Percentiles rank a stretch among this genome's conserved stretches.
phyloP scores from a whole-genome alignment of 1,140 invertebrate genomes.

The Drosophila lacteicornis region DNA sequence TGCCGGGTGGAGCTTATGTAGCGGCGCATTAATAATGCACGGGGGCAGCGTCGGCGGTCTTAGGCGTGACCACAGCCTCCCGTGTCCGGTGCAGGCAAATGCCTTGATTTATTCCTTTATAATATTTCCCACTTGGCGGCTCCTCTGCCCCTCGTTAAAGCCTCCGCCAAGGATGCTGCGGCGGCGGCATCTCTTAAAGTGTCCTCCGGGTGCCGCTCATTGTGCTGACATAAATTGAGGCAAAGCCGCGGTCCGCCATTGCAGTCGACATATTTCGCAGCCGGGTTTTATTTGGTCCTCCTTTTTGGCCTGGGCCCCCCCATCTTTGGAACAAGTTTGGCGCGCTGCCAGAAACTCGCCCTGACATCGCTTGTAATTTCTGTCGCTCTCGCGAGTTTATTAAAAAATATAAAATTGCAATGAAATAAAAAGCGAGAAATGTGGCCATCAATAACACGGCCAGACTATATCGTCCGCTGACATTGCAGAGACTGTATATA shows the following conservation, averaged over 20 bases:
- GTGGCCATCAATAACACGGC: conserved; percentile 48
- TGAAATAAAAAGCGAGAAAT: conserved; percentile 52
- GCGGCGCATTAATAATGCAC: conserved; percentile 56
- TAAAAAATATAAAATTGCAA: conserved; percentile 64
- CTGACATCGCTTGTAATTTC: conserved; percentile 50
- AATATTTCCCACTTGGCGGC: conserved; percentile 33
- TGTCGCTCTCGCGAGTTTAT: conserved; percentile 65
- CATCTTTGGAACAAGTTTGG: conserved; percentile 34
- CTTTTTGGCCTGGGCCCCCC: not conserved
- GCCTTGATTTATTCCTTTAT: conserved; percentile 67
- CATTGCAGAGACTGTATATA: conserved; percentile 13
- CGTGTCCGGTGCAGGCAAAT: conserved; percentile 49
- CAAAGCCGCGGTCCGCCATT: conserved; percentile 43
- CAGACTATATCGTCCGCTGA: conserved; percentile 31
- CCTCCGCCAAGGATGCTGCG: conserved; percentile 13
- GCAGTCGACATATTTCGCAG: conserved; percentile 60
- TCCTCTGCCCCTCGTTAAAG: conserved; percentile 5
- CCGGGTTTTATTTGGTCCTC: conserved; percentile 45
- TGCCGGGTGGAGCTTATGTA: conserved; percentile 10
- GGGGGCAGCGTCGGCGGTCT: conserved; percentile 10
- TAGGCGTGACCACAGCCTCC: conserved; percentile 29
- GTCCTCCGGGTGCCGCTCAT: conserved; percentile 33
- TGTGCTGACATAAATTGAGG: conserved; percentile 59
- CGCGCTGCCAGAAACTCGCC: conserved; percentile 33
- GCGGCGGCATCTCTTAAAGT: conserved; percentile 28